phyloP scores from a whole-genome alignment of 2,113 vertebrate species.

The Serilophus lunatus region DNA sequence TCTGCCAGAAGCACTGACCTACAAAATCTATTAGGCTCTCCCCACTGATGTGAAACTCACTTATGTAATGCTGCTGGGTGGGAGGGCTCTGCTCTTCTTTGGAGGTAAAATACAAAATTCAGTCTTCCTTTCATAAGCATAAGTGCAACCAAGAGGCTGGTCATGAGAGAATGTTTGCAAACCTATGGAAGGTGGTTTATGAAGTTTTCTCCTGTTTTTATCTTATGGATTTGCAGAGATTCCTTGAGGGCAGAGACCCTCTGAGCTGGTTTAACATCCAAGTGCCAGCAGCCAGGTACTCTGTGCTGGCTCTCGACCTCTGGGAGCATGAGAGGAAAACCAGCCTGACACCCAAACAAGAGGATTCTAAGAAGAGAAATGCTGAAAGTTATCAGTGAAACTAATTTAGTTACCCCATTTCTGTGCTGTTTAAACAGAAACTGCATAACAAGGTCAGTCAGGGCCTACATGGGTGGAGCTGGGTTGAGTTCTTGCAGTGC shows the following conservation, averaged over 20 bases:
- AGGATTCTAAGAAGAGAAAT: background rate
- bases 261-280: background rate
- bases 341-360: background rate
- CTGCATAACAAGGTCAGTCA: rapidly evolving
- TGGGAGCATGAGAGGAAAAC: rapidly evolving
- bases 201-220: background rate
- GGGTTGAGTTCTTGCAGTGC: rapidly evolving
- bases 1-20: conserved; percentile 28
- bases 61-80: background rate
- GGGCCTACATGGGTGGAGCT: background rate
- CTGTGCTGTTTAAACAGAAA: background rate
- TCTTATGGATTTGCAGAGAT: background rate
- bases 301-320: background rate
- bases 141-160: background rate
- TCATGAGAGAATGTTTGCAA: background rate
- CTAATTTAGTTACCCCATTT: background rate
- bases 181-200: background rate
- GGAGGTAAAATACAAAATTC: background rate
- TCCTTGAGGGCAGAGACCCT: background rate
- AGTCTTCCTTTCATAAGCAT: background rate
- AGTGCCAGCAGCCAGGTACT: background rate
- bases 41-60: background rate
- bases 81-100: background rate
- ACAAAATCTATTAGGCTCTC: conserved; percentile 46
- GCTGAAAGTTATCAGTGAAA: background rate